Percentiles rank a stretch among this genome's conserved stretches.
phyloP scores from a whole-genome alignment of 1,140 invertebrate species.

The Drepana arcuata region DNA sequence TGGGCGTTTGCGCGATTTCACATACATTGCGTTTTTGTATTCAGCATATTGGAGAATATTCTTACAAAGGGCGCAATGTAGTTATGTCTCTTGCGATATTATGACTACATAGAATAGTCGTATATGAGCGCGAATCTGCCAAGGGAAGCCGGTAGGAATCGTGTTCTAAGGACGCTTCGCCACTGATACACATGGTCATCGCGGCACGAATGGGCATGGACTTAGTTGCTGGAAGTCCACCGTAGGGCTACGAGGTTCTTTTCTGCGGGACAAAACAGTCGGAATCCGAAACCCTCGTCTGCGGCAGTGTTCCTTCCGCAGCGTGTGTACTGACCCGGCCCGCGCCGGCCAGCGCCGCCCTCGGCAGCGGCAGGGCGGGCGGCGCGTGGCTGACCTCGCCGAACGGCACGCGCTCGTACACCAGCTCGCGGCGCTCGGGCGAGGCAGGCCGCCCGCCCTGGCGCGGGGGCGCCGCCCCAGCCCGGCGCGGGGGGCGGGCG shows the following conservation, averaged over 20 bases:
- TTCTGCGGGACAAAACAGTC: neutral
- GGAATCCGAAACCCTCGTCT: neutral
- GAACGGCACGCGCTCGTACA: constrained; percentile 75
- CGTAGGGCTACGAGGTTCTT: neutral
- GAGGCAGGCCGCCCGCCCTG: neutral
- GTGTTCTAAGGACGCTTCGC: too few relatives aligned
- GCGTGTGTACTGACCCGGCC: neutral
- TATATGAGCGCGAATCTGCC: too few relatives aligned
- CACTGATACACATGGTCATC: neutral
- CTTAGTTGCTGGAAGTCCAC: neutral
- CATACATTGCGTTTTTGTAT: too few relatives aligned
- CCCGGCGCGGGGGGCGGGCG: constrained; percentile 1
- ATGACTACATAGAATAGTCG: too few relatives aligned
- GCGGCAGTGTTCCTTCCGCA: neutral
- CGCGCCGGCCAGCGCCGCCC: too few relatives aligned
- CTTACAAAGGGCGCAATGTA: too few relatives aligned
- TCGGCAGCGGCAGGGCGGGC: constrained; percentile 63
- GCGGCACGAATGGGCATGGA: neutral
- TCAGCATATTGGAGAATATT: too few relatives aligned
- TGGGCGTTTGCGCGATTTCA: too few relatives aligned
- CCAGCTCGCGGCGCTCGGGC: constrained; percentile 13
- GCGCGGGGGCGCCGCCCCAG: neutral
- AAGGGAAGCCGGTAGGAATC: too few relatives aligned
- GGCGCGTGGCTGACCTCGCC: constrained; percentile 79
- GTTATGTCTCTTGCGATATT: too few relatives aligned